Conservation (phyloP, 2,888 invertebrate species). For the Lamellibrachia satsuma region DNA sequence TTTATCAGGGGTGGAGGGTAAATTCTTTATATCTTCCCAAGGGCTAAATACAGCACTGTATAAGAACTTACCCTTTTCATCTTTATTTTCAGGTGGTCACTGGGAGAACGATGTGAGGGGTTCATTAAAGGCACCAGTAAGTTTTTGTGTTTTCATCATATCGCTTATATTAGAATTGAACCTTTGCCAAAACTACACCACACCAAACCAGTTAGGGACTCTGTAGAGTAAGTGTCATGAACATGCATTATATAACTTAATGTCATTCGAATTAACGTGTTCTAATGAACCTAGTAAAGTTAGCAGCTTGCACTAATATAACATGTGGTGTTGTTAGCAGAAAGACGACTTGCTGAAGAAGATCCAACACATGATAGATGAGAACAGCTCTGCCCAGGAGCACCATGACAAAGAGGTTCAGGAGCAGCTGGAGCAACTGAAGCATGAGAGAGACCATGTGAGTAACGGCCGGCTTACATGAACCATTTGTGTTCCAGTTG, state of each 20-base stretch:
- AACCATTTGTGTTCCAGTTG: too few relatives aligned
- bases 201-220: too few relatives aligned
- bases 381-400: neutral
- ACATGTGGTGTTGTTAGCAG: neutral
- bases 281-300: too few relatives aligned
- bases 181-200: too few relatives aligned
- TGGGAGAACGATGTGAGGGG: neutral
- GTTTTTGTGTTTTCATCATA: neutral
- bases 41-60: too few relatives aligned
- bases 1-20: too few relatives aligned
- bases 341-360: neutral
- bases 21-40: too few relatives aligned
- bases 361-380: neutral
- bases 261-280: too few relatives aligned
- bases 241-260: too few relatives aligned
- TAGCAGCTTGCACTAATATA: too few relatives aligned
- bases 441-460: constrained; percentile 5
- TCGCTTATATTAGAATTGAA: neutral
- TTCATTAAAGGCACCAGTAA: neutral
- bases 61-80: too few relatives aligned
- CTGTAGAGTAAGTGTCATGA: too few relatives aligned
- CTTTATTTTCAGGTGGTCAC: neutral
- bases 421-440: neutral
- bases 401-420: neutral
- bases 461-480: neutral